Evolutionary conservation across 2,113 vertebrate genomes (phyloP), one percentile per base, ranked within the genome.

Genomic region (Brachyistius frenatus): DNA sequence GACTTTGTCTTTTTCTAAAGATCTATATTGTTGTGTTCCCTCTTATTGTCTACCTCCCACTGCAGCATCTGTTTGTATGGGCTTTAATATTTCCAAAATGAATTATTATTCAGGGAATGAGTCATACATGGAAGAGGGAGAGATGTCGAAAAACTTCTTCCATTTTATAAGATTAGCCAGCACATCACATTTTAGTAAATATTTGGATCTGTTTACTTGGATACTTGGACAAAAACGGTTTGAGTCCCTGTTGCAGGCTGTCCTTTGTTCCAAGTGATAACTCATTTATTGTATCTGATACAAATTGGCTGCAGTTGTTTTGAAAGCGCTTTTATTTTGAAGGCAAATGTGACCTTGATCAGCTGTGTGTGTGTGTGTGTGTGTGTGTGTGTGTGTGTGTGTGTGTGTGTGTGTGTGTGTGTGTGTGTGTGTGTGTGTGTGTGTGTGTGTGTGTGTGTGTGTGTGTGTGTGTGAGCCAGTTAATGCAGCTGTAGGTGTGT

Each of bases 401-500:
- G 23, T 23, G 23, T 23, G 23, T 23, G 23, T 23, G 23, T 23
- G 23, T 23, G 23, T 23, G 23, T 23, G 23, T 23, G 23, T 23
- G 23, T 23, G 23, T 23, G 23, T 23, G 23, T 23, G 23, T 23
- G 23, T 23, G 23, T 70, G 76, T 67, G 30, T 35, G 47, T 23
- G 23, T 23, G 23, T 23, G 23, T 23, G 23, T 23, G 23, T 23
- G 23, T 23, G 23, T 23, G 23, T 23, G 23, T 23, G 23, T 23
- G 23, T 23, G 23, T 23, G 23, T 23, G 23, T 70, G 76, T 67
- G 30, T 35, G 47, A 58, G 46, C 13, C 60, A 30, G 30, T 63
- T 58, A 62, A 69, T 64, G 32, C 5, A 8, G 9, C 1, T 14
- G 36, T 47, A 73, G 68, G 77, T 64, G 65, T 80, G 63, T 58